Evolutionary conservation across 30 jellyfish, hydroid and myxozoan genomes (phyloP), one percentile per base, ranked within the genome.

Genomic region (Aurelia coerulea): DNA sequence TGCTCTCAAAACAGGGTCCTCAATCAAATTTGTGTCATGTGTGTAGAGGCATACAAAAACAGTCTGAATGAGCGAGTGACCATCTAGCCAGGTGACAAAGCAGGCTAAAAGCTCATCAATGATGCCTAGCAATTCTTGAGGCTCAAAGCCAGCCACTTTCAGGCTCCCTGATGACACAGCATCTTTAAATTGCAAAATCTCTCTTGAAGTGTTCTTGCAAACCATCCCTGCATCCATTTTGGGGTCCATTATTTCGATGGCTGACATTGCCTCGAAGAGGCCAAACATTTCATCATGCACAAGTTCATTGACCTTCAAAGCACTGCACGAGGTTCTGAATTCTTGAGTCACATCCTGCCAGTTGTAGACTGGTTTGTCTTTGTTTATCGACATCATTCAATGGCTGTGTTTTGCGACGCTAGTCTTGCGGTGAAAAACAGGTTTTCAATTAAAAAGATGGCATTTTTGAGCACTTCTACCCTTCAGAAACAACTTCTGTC

Each of bases 181-280:
- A 15, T 88, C 89, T 62, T 82, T 80, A 54, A 92, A 78, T 64
- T 92, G 98, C 68, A 80, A 29, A 34, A 92, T 96, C 14, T 80
- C 79, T 11, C 97, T 66, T 49, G 78, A 42, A 23, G 53, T 66
- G 73, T 83, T 78, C 9, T 92, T 92, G 88, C 97, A 92, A 14
- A 87, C 83, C 94, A 92, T 87, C 49, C 98, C 98, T 33, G 98
- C 98, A 64, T 92, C 98, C 98, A 92, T 92, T 69, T 92, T 92
- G 16, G 98, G 97, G 70, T 92, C 98, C 98, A 92, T 92, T 17
- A 92, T 87, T 65, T 92, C 98, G 50, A 92, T 92, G 54, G 98
- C 98, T 23, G 98, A 92, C 98, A 92, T 92, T 0, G 98, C 98
- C 71, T 92, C 98, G 77, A 92, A 92, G 53, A 92, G 86, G 73